Evolutionary conservation across 2,888 invertebrate genomes (phyloP).

Genomic region (Phoronis australis): DNA sequence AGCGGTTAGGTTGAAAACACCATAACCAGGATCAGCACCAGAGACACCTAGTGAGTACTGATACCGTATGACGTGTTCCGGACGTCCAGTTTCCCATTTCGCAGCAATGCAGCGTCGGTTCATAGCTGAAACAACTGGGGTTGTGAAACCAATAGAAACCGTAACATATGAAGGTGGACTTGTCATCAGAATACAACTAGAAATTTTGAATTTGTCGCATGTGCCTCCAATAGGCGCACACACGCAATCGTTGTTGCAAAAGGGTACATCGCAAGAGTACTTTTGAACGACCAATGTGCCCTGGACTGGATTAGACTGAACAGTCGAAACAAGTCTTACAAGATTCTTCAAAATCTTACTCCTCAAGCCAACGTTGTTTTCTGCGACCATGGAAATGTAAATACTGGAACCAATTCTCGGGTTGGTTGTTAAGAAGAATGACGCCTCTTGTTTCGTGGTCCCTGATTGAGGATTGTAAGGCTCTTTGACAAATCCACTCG

Average conservation of each 20-base stretch:
- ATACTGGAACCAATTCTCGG: slow-evolving; percentile 10
- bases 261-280: slow-evolving; percentile 15
- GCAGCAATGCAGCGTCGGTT: no score
- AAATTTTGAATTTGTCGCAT: slow-evolving; percentile 6
- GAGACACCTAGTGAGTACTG: slow-evolving; percentile 19
- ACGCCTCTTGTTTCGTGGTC: slow-evolving; percentile 2
- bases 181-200: no score
- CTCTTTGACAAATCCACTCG: background rate
- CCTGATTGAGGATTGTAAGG: no score
- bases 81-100: no score
- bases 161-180: no score
- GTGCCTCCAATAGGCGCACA: slow-evolving; percentile 15
- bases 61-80: slow-evolving; percentile 14
- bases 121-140: no score
- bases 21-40: slow-evolving; percentile 13
- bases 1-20: slow-evolving; percentile 12
- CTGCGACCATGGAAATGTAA: slow-evolving; percentile 3
- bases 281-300: slow-evolving; percentile 12
- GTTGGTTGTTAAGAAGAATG: slow-evolving; percentile 1
- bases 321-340: no score
- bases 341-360: slow-evolving; percentile 12
- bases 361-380: slow-evolving; percentile 3
- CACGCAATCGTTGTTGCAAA: slow-evolving; percentile 17
- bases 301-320: no score
- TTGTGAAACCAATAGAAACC: no score